Conservation (phyloP, 2,888 invertebrate species). For the Clunio marinus region DNA sequence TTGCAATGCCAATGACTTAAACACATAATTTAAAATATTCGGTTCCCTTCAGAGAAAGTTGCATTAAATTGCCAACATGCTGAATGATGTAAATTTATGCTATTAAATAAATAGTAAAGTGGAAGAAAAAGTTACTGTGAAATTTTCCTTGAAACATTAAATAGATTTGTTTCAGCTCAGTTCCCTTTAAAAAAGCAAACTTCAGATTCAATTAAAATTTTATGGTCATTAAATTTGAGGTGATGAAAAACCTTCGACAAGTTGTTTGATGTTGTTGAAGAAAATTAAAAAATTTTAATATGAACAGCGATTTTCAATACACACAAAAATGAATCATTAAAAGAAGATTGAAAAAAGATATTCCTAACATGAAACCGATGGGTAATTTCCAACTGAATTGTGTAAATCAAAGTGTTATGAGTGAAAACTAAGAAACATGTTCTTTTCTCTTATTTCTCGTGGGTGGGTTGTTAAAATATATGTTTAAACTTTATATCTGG, state of each 20-base stretch:
- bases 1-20: no score
- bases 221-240: slow-evolving; percentile 26
- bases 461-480: not conserved
- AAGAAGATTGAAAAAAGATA: not conserved
- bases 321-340: not conserved
- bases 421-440: no score
- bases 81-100: not conserved
- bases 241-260: slow-evolving; percentile 20
- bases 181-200: not conserved
- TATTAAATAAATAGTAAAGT: not conserved
- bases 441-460: not conserved
- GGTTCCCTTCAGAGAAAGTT: no score
- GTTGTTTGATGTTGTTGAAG: not conserved
- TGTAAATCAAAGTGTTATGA: not conserved
- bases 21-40: no score
- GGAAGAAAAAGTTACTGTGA: not conserved
- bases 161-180: no score
- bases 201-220: slow-evolving; percentile 22
- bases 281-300: not conserved
- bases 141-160: not conserved
- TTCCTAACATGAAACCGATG: no score
- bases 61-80: not conserved
- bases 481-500: not conserved
- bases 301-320: no score
- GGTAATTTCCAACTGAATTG: not conserved